Conservation (phyloP, 1,140 invertebrate species). For the Zeugodacus cucurbitae region DNA sequence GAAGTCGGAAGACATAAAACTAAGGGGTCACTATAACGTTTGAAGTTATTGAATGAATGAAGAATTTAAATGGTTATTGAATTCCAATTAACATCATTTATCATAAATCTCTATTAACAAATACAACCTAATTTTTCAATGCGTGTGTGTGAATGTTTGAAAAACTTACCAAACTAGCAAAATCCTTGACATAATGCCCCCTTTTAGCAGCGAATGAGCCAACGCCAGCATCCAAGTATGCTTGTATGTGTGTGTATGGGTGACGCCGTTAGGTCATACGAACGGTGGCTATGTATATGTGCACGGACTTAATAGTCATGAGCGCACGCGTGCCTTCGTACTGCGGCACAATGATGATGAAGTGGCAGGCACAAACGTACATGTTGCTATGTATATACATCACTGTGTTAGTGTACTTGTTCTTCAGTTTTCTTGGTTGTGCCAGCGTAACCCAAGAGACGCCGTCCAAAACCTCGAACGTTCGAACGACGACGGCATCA, state of each 20-base stretch:
- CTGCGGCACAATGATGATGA: background rate
- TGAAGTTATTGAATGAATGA: background rate
- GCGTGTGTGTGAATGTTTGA: background rate
- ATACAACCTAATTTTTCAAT: too few relatives aligned
- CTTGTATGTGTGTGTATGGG: background rate
- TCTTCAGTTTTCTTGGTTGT: background rate
- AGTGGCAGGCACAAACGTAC: background rate
- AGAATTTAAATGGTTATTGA: constrained; percentile 22
- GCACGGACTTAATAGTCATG: background rate
- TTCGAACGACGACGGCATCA: constrained; percentile 10
- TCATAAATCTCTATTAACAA: constrained; percentile 39
- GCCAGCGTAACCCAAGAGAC: constrained; percentile 12
- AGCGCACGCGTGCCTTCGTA: constrained; percentile 12
- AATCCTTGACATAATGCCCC: constrained; percentile 36
- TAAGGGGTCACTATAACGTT: too few relatives aligned
- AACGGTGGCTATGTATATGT: background rate
- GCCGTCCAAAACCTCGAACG: constrained; percentile 12
- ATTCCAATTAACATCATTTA: constrained; percentile 22
- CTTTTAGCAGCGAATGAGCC: constrained; percentile 5
- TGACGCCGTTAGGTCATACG: background rate
- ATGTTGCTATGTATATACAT: background rate
- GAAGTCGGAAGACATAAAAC: too few relatives aligned
- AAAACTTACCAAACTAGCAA: background rate
- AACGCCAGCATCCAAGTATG: background rate
- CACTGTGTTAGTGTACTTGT: background rate